These are phyloP conservation scores for Geotrupes spiniger DNA, from an alignment of 2,888 invertebrate genomes.

Conservation along the genomic window DNA sequence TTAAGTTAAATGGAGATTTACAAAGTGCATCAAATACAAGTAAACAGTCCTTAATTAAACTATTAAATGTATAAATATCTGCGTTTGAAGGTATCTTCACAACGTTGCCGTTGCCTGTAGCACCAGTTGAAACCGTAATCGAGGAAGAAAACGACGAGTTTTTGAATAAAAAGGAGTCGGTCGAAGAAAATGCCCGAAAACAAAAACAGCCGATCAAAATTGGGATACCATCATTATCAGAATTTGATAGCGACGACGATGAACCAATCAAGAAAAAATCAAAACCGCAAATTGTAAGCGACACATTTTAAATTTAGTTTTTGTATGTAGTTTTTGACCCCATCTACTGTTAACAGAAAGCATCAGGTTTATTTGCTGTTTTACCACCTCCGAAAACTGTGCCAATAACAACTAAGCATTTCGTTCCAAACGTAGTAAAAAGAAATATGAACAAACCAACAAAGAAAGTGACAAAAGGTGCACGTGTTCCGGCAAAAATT, in stretches of 20 bases:
- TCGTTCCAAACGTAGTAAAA: slow-evolving; percentile 53
- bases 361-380: slow-evolving; percentile 64
- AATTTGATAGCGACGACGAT: slow-evolving; percentile 61
- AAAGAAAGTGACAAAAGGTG: no score
- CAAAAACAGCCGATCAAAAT: slow-evolving; percentile 56
- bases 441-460: slow-evolving; percentile 38
- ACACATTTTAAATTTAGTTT: slow-evolving; percentile 5
- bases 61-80: not conserved
- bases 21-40: slow-evolving; percentile 21
- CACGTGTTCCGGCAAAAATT: no score
- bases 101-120: slow-evolving; percentile 54
- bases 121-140: slow-evolving; percentile 25
- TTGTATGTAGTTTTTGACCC: slow-evolving; percentile 11
- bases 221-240: slow-evolving; percentile 64
- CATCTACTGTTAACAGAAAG: slow-evolving; percentile 53
- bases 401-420: slow-evolving; percentile 40
- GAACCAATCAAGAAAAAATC: slow-evolving; percentile 49
- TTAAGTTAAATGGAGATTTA: slow-evolving; percentile 36
- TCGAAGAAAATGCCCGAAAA: slow-evolving; percentile 35
- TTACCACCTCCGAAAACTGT: slow-evolving; percentile 66
- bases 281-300: slow-evolving; percentile 44
- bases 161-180: slow-evolving; percentile 57
- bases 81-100: slow-evolving; percentile 31
- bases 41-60: not conserved
- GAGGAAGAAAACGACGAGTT: slow-evolving; percentile 65